Conservation (phyloP, 1,140 invertebrate genomes). For the Caenorhabditis inopinata region DNA sequence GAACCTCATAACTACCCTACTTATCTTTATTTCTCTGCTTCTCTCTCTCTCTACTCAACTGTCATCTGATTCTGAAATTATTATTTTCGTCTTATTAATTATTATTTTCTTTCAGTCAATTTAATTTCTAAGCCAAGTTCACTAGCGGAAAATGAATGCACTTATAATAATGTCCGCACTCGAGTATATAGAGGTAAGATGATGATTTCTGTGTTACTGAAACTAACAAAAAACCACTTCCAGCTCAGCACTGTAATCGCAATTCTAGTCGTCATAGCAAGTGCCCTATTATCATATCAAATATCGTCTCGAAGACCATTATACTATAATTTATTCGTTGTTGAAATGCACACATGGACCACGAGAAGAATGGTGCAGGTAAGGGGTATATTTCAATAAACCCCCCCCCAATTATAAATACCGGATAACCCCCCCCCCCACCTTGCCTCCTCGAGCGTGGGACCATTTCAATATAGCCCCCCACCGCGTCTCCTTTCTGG, state of each 20-base stretch:
- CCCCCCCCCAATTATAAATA: no score
- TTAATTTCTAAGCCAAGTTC: no score
- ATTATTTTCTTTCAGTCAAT: not conserved
- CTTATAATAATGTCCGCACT: not conserved
- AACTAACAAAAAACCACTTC: not conserved
- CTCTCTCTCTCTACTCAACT: not conserved
- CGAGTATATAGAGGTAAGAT: not conserved
- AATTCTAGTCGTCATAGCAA: not conserved
- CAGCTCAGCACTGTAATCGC: not conserved
- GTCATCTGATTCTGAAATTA: conserved; percentile 18
- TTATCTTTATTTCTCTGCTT: not conserved
- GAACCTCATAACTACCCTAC: not conserved
- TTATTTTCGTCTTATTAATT: not conserved
- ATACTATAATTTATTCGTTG: conserved; percentile 23
- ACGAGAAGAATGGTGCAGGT: conserved; percentile 2
- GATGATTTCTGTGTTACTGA: not conserved
- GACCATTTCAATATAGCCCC: no score
- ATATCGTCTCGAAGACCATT: not conserved
- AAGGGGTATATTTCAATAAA: not conserved
- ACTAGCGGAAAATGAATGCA: not conserved
- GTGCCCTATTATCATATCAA: not conserved
- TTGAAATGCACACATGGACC: conserved; percentile 13
- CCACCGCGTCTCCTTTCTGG: no score
- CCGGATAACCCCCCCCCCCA: no score
- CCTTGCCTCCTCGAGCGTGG: no score